Base-by-base conservation (phyloP, 2,888 invertebrate genomes). In the Noctua janthina region DNA sequence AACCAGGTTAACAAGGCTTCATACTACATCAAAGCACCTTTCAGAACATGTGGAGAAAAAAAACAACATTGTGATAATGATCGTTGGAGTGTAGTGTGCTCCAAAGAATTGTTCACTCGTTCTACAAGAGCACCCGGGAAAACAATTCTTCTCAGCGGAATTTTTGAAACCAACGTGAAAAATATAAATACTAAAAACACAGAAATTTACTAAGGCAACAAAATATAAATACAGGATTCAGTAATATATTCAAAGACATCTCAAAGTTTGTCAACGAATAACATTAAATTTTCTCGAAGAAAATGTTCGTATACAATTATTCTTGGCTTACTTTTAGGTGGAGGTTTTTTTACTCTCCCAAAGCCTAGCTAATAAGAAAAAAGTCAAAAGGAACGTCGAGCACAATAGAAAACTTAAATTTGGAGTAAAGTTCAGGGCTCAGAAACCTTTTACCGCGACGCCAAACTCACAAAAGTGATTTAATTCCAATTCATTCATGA, bases 401-500 rank as follows among this genome's bases (percentile, higher is more conserved):
- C 35, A 89, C 85, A 89, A 86, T 87, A 81, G 81, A 72, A 90
- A 86, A 85, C 84, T 90, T 87, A 85, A 87, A 88, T 85, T 86
- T 78, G 68, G 69, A 80, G 46, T 82, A 83, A 87, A 89, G 89
- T 89, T 89, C 86, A 84, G 70, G 79, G 79, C 87, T 83, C 83
- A 74, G 68, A 87, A 90, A 89, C 90, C 90, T 90, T 87, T 90
- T 90, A 86, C 88, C 87, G 86, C 87, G 81, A 86, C 81, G 86
- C 81, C 83, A 89, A 90, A 90, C 86, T 89, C 87, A 84, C 88
- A 85, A 90, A 90, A 90, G 88, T 89, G 90, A 89, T 90, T 90
- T 90, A 89, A 90, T 90, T 87, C 89, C 90, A 87, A 90, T 90
- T 90, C 89, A 88, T 90, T 90, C 90, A 90, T 90, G 90, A 90